Base-by-base conservation (phyloP, 2,113 vertebrate species). In the Takifugu flavidus region DNA sequence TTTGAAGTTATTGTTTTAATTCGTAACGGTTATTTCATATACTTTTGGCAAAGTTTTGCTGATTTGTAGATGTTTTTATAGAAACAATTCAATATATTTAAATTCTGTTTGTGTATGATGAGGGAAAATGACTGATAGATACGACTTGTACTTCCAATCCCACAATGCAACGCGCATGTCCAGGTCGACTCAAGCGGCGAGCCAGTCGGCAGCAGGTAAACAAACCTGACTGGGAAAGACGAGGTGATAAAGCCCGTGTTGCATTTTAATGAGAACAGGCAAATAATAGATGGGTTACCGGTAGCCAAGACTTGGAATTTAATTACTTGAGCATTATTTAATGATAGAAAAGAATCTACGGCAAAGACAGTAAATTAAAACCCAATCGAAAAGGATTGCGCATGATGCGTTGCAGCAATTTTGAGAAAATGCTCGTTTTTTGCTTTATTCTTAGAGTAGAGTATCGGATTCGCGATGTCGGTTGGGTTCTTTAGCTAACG, bases 161-260 rank as follows among this genome's bases (percentile, higher is more conserved):
- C 86, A 80, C 5, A 31, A 87, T 89, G 77, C 86, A 74, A 43
- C 49, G 13, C 5, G 7, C 13, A 2, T 4, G 5, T 45, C 42
- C 43, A 44, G 47, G 65, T 49, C 25, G 49, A 46, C 49, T 6
- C 53, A 4, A 54, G 56, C 78, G 2, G 50, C 12, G 20, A 86
- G 57, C 80, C 83, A 83, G 74, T 80, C 50, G 75, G 70, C 69
- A 63, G 81, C 81, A 89, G 82, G 89, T 91, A 91, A 91, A 91
- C 90, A 91, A 91, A 89, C 80, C 75, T 59, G 67, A 50, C 77
- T 56, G 70, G 62, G 72, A 77, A 39, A 56, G 56, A 39, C 44
- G 59, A 81, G 67, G 56, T 72, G 69, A 80, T 72, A 80, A 80
- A 85, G 81, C 81, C 52, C 49, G 62, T 67, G 28, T 66, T 76